phyloP scores from a whole-genome alignment of 1,140 invertebrate genomes.

The Elysia chlorotica region DNA sequence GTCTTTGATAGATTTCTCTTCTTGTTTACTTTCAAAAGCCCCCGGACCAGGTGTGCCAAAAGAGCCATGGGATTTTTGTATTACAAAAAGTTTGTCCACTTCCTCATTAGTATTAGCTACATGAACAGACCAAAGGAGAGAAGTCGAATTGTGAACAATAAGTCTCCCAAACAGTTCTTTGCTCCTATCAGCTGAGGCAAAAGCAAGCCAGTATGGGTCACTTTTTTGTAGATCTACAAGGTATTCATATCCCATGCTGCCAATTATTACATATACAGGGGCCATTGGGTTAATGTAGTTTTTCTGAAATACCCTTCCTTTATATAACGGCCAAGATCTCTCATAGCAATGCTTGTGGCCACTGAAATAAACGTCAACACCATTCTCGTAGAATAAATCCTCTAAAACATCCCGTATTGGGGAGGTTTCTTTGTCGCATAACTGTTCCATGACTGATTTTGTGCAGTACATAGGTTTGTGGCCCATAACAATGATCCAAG shows the following conservation, averaged over 20 bases:
- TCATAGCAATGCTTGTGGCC: slow-evolving; percentile 97
- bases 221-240: slow-evolving; percentile 32
- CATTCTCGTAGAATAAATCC: slow-evolving; percentile 82
- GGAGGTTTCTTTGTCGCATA: slow-evolving; percentile 27
- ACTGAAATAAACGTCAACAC: slow-evolving; percentile 93
- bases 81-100: slow-evolving; percentile 43
- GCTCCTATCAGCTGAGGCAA: slow-evolving; percentile 27
- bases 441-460: slow-evolving; percentile 35
- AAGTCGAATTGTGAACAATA: slow-evolving; percentile 80
- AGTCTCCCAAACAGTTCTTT: slow-evolving; percentile 75
- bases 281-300: slow-evolving; percentile 46
- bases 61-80: slow-evolving; percentile 42
- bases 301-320: slow-evolving; percentile 69
- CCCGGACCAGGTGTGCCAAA: slow-evolving; percentile 32
- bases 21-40: slow-evolving; percentile 1
- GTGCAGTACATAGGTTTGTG: slow-evolving; percentile 59
- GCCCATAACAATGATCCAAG: slow-evolving; percentile 59
- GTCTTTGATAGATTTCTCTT: neutral
- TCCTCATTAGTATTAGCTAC: slow-evolving; percentile 63
- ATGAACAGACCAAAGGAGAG: slow-evolving; percentile 89
- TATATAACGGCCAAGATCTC: slow-evolving; percentile 89
- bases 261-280: slow-evolving; percentile 47
- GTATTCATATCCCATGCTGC: slow-evolving; percentile 58
- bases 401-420: slow-evolving; percentile 68
- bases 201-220: slow-evolving; percentile 42